A percentile compares a stretch with the other conserved stretches of the same genome.
phyloP scores from a whole-genome alignment of 2,888 invertebrate genomes.

The Synanthedon myopaeformis region DNA sequence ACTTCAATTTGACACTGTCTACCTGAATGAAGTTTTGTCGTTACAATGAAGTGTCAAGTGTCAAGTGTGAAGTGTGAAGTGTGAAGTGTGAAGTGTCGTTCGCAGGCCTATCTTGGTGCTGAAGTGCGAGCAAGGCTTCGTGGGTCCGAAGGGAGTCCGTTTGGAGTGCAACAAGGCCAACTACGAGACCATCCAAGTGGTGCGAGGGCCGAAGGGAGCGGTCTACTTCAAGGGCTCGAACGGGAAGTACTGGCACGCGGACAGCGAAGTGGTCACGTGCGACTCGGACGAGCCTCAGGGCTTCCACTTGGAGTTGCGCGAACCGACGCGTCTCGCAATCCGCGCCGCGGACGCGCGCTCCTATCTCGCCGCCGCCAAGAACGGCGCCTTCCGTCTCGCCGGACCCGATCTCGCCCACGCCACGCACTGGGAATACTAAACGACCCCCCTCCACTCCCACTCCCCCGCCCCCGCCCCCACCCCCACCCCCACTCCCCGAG shows the following conservation, averaged over 20 bases:
- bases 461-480: too few relatives aligned
- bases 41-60: too few relatives aligned
- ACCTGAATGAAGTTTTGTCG: too few relatives aligned
- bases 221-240: constrained; percentile 95
- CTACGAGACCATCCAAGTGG: constrained; percentile 93
- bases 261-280: constrained; percentile 87
- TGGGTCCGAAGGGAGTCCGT: constrained; percentile 90
- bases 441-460: neutral
- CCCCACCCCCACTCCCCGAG: too few relatives aligned
- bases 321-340: constrained; percentile 93
- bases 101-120: constrained; percentile 89
- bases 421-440: constrained; percentile 95
- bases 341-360: constrained; percentile 78
- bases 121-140: constrained; percentile 96
- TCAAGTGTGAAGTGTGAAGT: too few relatives aligned
- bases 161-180: constrained; percentile 96
- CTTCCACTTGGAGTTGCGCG: constrained; percentile 92
- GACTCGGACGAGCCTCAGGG: constrained; percentile 86
- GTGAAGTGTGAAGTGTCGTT: too few relatives aligned
- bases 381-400: constrained; percentile 88
- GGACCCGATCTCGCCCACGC: constrained; percentile 82
- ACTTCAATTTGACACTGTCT: too few relatives aligned
- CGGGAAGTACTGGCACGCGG: constrained; percentile 94
- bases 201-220: constrained; percentile 88
- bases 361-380: constrained; percentile 91